Percentiles rank a stretch among this genome's conserved stretches.
Conservation (phyloP, 2,888 invertebrate genomes). For the Phyto melanocephala region DNA sequence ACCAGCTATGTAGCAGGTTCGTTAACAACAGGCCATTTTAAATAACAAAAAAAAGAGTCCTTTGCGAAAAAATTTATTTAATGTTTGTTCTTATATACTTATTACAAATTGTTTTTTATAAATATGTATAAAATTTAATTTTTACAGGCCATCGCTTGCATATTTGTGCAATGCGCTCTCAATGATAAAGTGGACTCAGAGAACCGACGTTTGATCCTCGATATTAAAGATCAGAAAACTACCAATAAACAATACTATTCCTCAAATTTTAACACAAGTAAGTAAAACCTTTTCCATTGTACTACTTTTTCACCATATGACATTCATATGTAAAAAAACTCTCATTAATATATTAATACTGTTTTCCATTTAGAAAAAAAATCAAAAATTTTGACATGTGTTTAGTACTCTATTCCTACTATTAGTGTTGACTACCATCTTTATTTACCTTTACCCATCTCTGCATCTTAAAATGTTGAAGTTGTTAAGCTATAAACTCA, state of each 20-base stretch:
- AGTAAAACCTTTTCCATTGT: constrained; percentile 76
- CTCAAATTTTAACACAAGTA: constrained; percentile 87
- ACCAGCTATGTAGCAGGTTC: no score
- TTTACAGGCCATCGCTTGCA: constrained; percentile 79
- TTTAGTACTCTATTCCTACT: constrained; percentile 36
- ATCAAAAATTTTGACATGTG: constrained; percentile 24
- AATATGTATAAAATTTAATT: no score
- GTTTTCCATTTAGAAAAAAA: constrained; percentile 46
- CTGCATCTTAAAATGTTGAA: no score
- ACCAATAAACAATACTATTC: constrained; percentile 88
- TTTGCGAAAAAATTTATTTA: no score
- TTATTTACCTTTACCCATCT: neutral
- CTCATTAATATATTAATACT: constrained; percentile 38
- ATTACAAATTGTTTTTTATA: no score
- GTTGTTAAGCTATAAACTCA: no score
- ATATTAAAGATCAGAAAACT: constrained; percentile 85
- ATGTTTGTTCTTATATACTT: no score
- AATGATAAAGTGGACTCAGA: constrained; percentile 75
- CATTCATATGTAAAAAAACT: neutral
- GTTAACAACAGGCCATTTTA: no score
- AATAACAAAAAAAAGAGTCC: no score
- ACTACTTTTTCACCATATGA: neutral
- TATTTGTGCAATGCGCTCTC: constrained; percentile 77
- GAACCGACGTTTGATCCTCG: constrained; percentile 84
- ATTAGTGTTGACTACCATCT: constrained; percentile 20